Evolutionary conservation across 2,888 invertebrate species (phyloP), one percentile per base, ranked within the genome.

Genomic region (Malacosoma neustria): DNA sequence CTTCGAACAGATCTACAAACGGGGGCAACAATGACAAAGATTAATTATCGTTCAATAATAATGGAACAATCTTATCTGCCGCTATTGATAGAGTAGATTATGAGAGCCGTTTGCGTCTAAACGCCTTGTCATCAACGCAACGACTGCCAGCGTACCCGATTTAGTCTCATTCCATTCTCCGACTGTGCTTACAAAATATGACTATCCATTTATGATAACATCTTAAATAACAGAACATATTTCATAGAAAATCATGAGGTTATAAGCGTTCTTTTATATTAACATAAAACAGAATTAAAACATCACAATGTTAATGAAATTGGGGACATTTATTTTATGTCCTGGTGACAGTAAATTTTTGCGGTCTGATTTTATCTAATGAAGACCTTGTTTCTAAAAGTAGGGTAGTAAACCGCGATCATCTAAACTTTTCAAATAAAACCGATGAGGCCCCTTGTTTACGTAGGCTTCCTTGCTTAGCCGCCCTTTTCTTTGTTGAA

Each of bases 401-500:
- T 56, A 60, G 49, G 48, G 59, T 54, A 68, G 61, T 69, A 65
- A 71, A 69, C 70, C 63, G 58, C 59, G 57, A 62, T 65, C 61
- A 62, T 68, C 56, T 54, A 60, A 80, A 80, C 70, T 79, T 80
- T 77, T 65, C 72, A 70, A 76, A 80, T 79, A 79, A 79, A 77
- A 71, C 64, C 68, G 64, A 72, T 70, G 71, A 66, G 64, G 52
- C 61, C 58, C 58, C 63, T 71, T 74, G 73, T 79, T 76, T 74
- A 69, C 71, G 69, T 57, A 37, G 42, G 40, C 43, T 72, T 68
- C 67, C 70, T 67, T 62, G 60, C 60, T 57, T 54, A 59, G 59
- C 58, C 59, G 61, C 55, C 63, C 59, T 63, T 64, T 69, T 61
- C 63, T 72, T 68, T 59, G 65, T 66, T 60, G 57, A 60, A 67